A percentile compares a stretch with the other conserved stretches of the same genome.
phyloP scores from a whole-genome alignment of 2,113 vertebrate genomes.

The Oriolus oriolus region DNA sequence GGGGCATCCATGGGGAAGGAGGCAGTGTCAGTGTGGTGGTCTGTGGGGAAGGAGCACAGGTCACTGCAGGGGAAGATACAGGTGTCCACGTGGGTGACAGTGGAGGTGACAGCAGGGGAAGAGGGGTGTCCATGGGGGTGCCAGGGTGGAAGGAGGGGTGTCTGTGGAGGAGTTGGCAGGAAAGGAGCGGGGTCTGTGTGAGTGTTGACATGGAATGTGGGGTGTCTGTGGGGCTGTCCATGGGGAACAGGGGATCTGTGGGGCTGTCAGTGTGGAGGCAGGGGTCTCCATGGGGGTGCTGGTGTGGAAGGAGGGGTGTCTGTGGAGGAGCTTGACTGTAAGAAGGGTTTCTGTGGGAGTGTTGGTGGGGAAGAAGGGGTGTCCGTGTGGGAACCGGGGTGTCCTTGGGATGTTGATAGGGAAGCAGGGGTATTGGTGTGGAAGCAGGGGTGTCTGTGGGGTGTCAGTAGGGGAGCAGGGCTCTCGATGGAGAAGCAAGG shows the following conservation, averaged over 20 bases:
- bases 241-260: too few species aligned
- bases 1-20: background rate
- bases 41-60: fast-evolving
- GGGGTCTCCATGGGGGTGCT: background rate
- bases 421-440: background rate
- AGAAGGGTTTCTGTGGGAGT: background rate
- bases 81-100: background rate
- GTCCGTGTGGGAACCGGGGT: background rate
- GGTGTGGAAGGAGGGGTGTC: background rate
- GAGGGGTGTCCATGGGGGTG: too few species aligned
- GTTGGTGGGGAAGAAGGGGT: too few species aligned
- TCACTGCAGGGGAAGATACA: background rate
- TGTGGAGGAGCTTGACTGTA: too few species aligned
- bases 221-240: too few species aligned
- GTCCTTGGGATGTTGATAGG: too few species aligned
- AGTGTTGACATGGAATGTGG: too few species aligned
- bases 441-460: background rate
- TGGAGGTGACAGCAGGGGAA: background rate
- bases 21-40: background rate
- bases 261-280: background rate
- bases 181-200: too few species aligned
- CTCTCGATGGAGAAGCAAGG: background rate
- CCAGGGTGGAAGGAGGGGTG: fast-evolving
- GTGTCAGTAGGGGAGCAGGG: background rate
- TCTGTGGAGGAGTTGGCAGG: background rate